phyloP scores from a whole-genome alignment of 2,113 vertebrate species.

The Chelonoidis abingdonii region DNA sequence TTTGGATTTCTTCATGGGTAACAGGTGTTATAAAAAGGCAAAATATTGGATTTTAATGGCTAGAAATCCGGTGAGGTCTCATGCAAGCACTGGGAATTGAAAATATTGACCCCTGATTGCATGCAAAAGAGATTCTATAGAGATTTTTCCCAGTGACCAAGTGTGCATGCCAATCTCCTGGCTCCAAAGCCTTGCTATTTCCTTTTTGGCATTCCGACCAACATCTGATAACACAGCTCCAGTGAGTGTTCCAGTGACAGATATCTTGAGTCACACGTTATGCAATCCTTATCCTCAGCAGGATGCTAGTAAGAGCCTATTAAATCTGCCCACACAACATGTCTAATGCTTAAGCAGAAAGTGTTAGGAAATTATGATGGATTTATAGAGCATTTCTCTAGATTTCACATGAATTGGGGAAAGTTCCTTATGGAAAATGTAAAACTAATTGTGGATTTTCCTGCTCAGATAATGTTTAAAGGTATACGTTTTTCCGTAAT shows the following conservation, averaged over 20 bases:
- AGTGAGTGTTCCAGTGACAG: background rate
- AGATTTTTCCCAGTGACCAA: background rate
- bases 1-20: too few species aligned
- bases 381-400: constrained; percentile 44
- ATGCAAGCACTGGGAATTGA: too few species aligned
- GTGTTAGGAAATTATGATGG: constrained; percentile 53
- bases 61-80: too few species aligned
- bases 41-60: too few species aligned
- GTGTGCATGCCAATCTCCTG: fast-evolving
- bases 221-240: background rate
- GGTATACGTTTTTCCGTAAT: constrained; percentile 57
- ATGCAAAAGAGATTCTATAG: too few species aligned
- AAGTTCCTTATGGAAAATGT: constrained; percentile 65
- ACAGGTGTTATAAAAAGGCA: too few species aligned
- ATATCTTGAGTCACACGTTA: constrained; percentile 63
- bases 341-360: constrained; percentile 61
- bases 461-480: constrained; percentile 74
- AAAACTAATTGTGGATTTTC: constrained; percentile 70
- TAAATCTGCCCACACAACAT: constrained; percentile 73
- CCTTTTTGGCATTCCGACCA: background rate
- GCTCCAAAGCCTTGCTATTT: background rate
- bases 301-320: constrained; percentile 65
- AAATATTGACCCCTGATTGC: too few species aligned
- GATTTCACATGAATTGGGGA: constrained; percentile 64
- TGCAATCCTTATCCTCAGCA: constrained; percentile 68